Evolutionary conservation across 1,140 invertebrate genomes (phyloP), one percentile per base, ranked within the genome.

Genomic region (Drosophila bocki): DNA sequence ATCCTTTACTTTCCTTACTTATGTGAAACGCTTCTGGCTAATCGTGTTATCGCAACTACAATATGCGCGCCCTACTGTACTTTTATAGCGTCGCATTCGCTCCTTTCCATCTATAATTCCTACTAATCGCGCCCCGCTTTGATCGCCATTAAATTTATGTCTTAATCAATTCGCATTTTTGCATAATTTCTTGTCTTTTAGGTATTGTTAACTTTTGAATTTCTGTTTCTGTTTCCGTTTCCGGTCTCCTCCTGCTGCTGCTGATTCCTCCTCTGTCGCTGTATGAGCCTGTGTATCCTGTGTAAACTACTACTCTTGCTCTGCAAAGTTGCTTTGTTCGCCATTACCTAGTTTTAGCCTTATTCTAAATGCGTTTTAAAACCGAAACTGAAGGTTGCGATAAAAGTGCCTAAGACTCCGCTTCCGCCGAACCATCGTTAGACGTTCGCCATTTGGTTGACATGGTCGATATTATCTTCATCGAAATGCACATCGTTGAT

Each of bases 171-270:
- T 90, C 88, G 81, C 72, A 87, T 76, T 75, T 84, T 91, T 91
- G 81, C 76, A 80, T 86, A 88, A 75, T 91, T 85, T 91, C 72
- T 88, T 77, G 88, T 91, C 88, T 91, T 91, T 91, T 91, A 76
- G 88, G 88, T 91, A 87, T 91, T 91, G 88, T 91, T 91, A 91
- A 91, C 88, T 91, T 91, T 91, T 91, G 87, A 91, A 87, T 88
- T 78, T 82, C 76, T 87, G 77, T 81, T 83, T 62, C 68, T 81
- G 69, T 75, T 47, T 60, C 61, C 71, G 65, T 48, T 48, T 48
- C 47, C 47, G 47, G 26, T 48, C 48, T 60, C 67, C 47, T 13
- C 48, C 62, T 60, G 13, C 32, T 12, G 37, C 32, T 17, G 26
- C 33, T 29, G 48, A 37, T 53, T 70, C 39, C 13, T 37, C 39